Base-by-base conservation (phyloP, 2,797 vertebrate species). In the Peromyscus nudipes region DNA sequence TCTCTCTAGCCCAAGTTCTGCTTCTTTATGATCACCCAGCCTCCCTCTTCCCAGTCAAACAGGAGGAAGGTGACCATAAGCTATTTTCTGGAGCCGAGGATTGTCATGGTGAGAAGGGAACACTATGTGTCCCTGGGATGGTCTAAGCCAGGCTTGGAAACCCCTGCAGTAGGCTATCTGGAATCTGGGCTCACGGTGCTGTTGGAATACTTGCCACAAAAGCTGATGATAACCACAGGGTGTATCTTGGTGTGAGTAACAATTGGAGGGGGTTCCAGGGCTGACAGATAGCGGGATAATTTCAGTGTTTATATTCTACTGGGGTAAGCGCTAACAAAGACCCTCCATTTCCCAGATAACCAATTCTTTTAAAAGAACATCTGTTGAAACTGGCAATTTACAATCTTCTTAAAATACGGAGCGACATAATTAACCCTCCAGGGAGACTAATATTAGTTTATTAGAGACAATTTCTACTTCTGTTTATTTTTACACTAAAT, bases 401-500 rank as follows among this genome's bases (percentile, higher is more conserved):
- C 98, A 98, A 98, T 98, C 98, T 98, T 98, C 97, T 98, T 98
- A 98, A 98, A 98, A 98, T 98, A 97, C 37, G 1, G 96, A 97
- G 92, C 91, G 98, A 98, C 98, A 98, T 98, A 98, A 98, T 98
- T 98, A 98, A 98, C 97, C 96, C 98, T 98, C 96, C 95, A 96
- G 97, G 97, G 98, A 98, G 98, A 98, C 98, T 98, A 98, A 98
- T 98, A 98, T 98, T 98, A 98, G 98, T 98, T 98, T 98, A 98
- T 98, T 98, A 97, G 96, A 97, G 98, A 98, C 96, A 91, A 93
- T 98, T 98, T 98, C 97, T 98, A 77, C 96, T 98, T 98, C 6
- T 34, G 94, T 98, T 98, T 96, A 95, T 98, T 97, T 97, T 97
- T 93, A 94, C 83, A 92, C 97, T 98, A 96, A 97, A 88, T 27